Evolutionary conservation across 2,888 invertebrate species (phyloP).

Genomic region (Dynastes maya): DNA sequence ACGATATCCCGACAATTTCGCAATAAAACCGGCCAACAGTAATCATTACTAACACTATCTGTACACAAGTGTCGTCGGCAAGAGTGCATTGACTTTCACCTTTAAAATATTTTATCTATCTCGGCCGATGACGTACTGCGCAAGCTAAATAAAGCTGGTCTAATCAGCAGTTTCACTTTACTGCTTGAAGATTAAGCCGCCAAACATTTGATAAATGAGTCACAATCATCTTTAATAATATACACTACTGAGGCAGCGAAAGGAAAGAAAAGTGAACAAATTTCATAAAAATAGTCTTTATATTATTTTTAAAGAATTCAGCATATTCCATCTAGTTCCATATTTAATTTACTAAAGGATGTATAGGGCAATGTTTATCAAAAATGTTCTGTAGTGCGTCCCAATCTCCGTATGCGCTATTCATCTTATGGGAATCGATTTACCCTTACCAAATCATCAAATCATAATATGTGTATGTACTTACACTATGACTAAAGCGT

Average conservation of each 20-base stretch:
- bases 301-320: too few species aligned
- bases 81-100: constrained; percentile 29
- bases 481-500: too few species aligned
- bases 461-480: too few species aligned
- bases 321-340: too few species aligned
- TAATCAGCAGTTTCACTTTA: constrained; percentile 19
- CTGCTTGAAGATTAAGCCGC: constrained; percentile 1
- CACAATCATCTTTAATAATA: neutral
- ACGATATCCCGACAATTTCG: neutral
- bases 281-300: neutral
- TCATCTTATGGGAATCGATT: too few species aligned
- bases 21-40: neutral
- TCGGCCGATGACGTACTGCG: neutral
- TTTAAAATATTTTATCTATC: constrained; percentile 5
- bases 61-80: neutral
- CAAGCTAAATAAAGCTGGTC: neutral
- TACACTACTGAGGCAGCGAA: neutral
- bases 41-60: too few species aligned
- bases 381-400: too few species aligned
- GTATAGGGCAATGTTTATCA: too few species aligned
- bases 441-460: too few species aligned
- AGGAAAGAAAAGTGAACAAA: neutral
- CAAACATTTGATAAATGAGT: constrained; percentile 10
- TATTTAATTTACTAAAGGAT: too few species aligned
- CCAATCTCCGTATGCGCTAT: too few species aligned